Evolutionary conservation across 2,888 invertebrate species (phyloP), one percentile per base, ranked within the genome.

Genomic region (Pseudococcus jackbeardsleyi): DNA sequence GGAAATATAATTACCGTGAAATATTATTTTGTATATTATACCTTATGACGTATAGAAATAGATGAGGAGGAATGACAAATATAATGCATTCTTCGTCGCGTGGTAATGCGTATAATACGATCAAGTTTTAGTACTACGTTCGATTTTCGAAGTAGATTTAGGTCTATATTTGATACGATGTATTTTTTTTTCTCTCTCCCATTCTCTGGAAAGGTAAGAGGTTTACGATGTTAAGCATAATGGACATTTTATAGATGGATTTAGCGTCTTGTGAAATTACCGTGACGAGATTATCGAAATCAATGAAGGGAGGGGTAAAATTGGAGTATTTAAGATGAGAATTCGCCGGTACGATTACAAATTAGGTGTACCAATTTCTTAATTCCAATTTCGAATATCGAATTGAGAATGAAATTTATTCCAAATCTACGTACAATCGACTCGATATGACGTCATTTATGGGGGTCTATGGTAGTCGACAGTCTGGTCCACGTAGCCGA

Each of bases 1-100:
- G 79, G 46, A 82, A 82, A 82, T 82, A 82, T 82, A 82, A 82
- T 82, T 82, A 82, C 79, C 79, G 46, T 82, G 46, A 82, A 82
- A 82, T 82, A 82, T 82, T 64, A 59, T 59, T 42, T 42, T 42
- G 42, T 42, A 42, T 42, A 42, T 42, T 42, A 59, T 42, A 79
- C 79, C 79, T 79, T 26, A 68, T 68, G 42, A 42, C 6, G 11
- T 77, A 39, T 77, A 15, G 26, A 42, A 39, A 39, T 39, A 59
- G n/a, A 42, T 42, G 42, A 42, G 42, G 42, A 42, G 42, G 42
- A 42, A 9, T 79, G 79, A 79, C 79, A 79, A 79, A n/a, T 79
- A 42, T 79, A 42, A 79, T 79, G n/a, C 79, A 42, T 68, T 68
- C 26, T 26, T 68, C 42, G 9, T 68, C n/a, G 59, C n/a, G 17